phyloP scores from a whole-genome alignment of 2,797 vertebrate genomes.

The Scleropages formosus region DNA sequence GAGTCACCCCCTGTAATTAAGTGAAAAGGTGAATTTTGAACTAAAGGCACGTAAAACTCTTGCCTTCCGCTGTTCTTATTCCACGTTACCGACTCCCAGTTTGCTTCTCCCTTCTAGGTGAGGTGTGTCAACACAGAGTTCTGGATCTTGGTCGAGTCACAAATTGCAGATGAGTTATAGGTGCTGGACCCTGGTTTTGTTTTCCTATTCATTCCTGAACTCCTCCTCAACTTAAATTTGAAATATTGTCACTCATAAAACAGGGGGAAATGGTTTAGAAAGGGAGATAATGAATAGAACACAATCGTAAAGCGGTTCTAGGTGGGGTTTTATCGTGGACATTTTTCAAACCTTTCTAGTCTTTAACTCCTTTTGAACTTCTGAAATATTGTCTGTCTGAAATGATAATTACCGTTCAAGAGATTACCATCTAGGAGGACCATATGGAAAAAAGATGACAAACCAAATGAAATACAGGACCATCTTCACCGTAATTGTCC shows the following conservation, averaged over 20 bases:
- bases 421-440: slow-evolving; percentile 19
- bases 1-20: not conserved
- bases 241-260: slow-evolving; percentile 23
- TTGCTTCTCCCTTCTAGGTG: not conserved
- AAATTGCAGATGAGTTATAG: not conserved
- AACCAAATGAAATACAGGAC: slow-evolving; percentile 7
- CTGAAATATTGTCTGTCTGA: slow-evolving; percentile 24
- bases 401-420: slow-evolving; percentile 10
- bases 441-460: slow-evolving; percentile 18
- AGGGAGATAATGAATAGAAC: slow-evolving; percentile 15
- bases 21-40: slow-evolving; percentile 16
- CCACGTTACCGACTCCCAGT: not conserved
- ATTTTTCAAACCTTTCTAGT: slow-evolving; percentile 19
- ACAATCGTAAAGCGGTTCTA: slow-evolving; percentile 25
- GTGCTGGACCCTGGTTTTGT: too few species aligned
- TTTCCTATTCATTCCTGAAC: slow-evolving; percentile 15
- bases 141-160: too few species aligned
- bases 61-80: not conserved
- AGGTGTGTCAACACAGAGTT: not conserved
- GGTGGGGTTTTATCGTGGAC: slow-evolving; percentile 24
- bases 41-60: not conserved
- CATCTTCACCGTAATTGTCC: not conserved
- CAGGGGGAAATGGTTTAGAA: not conserved
- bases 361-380: slow-evolving; percentile 33
- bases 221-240: slow-evolving; percentile 21